Evolutionary conservation across 2,797 vertebrate species (phyloP).

Genomic region (Ficedula albicollis): DNA sequence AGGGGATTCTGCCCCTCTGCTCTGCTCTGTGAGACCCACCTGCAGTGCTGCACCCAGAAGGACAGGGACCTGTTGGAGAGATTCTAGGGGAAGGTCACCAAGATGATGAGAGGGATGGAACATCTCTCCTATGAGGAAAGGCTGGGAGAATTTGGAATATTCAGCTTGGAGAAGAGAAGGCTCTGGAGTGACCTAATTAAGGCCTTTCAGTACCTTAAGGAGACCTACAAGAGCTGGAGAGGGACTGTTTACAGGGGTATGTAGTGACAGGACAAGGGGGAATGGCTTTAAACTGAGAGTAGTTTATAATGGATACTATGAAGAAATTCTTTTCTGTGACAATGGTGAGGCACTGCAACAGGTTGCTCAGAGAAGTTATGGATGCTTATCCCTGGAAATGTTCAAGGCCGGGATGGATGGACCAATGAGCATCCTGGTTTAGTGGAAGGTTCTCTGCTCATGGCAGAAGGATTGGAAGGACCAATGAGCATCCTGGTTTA

Average conservation of each 20-base stretch:
- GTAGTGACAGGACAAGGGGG: no score
- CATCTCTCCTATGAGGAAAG: neutral
- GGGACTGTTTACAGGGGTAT: no score
- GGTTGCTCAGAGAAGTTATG: neutral
- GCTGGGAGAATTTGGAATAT: neutral
- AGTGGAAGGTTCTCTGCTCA: neutral
- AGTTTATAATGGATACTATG: neutral
- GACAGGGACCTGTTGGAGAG: fast-evolving
- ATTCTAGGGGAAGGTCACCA: fast-evolving
- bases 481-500: neutral
- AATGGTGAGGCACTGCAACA: fast-evolving
- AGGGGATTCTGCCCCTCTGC: neutral
- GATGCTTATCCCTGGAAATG: neutral
- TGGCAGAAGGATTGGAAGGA: neutral
- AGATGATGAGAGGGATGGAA: neutral
- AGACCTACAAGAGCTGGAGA: neutral
- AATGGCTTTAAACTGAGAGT: neutral
- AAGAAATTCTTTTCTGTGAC: neutral
- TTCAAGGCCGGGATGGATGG: neutral
- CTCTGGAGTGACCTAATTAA: fast-evolving
- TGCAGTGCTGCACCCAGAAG: fast-evolving
- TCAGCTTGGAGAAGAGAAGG: neutral
- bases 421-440: neutral
- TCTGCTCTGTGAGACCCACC: neutral
- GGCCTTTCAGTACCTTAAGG: neutral